These are phyloP conservation scores for Balaeniceps rex DNA, from an alignment of 2,113 vertebrate species.

Conservation along the genomic window DNA sequence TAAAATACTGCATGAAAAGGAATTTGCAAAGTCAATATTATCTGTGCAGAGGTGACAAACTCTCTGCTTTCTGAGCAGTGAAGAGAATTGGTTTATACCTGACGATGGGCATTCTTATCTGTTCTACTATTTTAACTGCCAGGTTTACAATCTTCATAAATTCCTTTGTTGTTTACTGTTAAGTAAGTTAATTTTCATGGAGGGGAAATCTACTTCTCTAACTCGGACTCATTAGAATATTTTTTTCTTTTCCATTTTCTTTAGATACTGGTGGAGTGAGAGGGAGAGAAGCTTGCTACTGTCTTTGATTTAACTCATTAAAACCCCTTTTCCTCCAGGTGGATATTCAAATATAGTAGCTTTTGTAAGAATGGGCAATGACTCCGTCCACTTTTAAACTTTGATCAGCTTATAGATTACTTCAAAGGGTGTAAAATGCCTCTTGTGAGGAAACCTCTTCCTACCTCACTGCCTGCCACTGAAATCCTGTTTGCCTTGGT, in stretches of 20 bases:
- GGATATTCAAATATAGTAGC: not conserved
- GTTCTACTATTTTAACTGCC: not conserved
- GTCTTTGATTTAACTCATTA: not conserved
- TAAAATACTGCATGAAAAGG: not conserved
- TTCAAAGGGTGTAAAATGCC: not conserved
- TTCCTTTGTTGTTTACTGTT: constrained; percentile 13
- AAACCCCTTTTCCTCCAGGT: not conserved
- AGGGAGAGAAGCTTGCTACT: not conserved
- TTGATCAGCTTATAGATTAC: not conserved
- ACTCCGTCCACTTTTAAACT: not conserved
- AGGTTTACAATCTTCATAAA: constrained; percentile 37
- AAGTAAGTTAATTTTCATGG: not conserved
- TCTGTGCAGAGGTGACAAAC: not conserved
- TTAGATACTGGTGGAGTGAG: not conserved
- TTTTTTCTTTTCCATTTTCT: not conserved
- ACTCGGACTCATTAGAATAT: not conserved
- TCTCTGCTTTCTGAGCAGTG: not conserved
- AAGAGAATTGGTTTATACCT: not conserved
- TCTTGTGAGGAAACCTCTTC: not conserved
- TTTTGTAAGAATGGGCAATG: not conserved
- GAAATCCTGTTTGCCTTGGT: not conserved
- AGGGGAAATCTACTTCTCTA: not conserved
- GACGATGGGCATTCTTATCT: not conserved
- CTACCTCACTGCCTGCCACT: not conserved
- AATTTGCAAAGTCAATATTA: not conserved